These are phyloP conservation scores for Chromoteleia sp. DNA, from an alignment of 2,888 invertebrate species.

Conservation along the genomic window DNA sequence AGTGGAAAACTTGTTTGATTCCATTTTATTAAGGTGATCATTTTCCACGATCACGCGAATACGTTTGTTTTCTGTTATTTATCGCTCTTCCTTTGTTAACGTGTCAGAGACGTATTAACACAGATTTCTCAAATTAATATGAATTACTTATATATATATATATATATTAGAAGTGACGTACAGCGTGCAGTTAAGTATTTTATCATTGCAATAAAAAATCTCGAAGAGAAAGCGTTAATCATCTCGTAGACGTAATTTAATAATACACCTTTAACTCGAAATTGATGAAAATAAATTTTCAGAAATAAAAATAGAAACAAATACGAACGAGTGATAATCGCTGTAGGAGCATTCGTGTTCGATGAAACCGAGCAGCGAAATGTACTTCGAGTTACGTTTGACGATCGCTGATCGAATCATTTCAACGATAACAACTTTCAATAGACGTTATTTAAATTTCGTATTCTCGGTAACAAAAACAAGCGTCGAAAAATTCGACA, in stretches of 20 bases:
- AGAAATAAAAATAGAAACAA: background rate
- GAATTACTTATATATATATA: slow-evolving; percentile 3
- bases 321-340: background rate
- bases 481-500: background rate
- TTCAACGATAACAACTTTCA: background rate
- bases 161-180: background rate
- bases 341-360: background rate
- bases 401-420: background rate
- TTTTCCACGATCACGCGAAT: slow-evolving; percentile 7
- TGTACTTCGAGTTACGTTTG: background rate
- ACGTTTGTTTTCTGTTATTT: slow-evolving; percentile 11
- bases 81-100: slow-evolving; percentile 15
- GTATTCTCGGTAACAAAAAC: background rate
- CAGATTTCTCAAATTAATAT: slow-evolving; percentile 14
- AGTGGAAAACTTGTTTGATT: too few relatives aligned
- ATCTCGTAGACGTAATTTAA: background rate
- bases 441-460: background rate
- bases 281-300: background rate
- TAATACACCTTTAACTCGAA: background rate
- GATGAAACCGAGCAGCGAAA: background rate
- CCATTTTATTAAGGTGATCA: background rate
- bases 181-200: background rate
- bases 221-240: background rate
- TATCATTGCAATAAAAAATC: background rate
- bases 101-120: slow-evolving; percentile 21